These are phyloP conservation scores for Drosophila willistoni DNA, from an alignment of 1,140 invertebrate genomes.

Conservation along the genomic window DNA sequence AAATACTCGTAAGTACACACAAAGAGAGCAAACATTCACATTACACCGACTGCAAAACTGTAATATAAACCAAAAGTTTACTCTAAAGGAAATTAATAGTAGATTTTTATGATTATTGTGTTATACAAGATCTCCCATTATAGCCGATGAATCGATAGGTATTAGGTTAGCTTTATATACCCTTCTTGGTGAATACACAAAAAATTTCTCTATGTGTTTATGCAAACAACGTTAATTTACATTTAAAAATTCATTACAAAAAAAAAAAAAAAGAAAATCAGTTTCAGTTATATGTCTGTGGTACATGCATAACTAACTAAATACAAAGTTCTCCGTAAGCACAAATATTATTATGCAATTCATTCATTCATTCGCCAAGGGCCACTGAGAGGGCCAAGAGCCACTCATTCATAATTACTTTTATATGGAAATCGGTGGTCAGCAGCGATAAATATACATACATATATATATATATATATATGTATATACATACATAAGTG, in stretches of 20 bases:
- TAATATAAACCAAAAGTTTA: neutral
- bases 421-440: slow-evolving; percentile 65
- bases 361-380: slow-evolving; percentile 10
- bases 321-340: slow-evolving; percentile 40
- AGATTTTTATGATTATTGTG: too few species aligned
- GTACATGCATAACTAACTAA: slow-evolving; percentile 32
- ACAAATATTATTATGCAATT: slow-evolving; percentile 18
- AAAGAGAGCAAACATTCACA: slow-evolving; percentile 11
- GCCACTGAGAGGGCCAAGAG: slow-evolving; percentile 19
- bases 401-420: slow-evolving; percentile 66
- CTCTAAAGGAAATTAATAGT: too few species aligned
- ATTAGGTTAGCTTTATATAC: slow-evolving; percentile 25
- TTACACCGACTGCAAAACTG: slow-evolving; percentile 30
- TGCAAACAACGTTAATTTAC: slow-evolving; percentile 58
- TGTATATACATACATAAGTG: slow-evolving; percentile 19
- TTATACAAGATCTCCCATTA: too few species aligned
- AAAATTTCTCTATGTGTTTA: neutral
- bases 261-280: slow-evolving; percentile 36
- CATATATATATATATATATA: too few species aligned
- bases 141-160: too few species aligned
- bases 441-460: slow-evolving; percentile 41
- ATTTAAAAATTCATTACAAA: slow-evolving; percentile 58
- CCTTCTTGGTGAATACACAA: neutral
- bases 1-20: slow-evolving; percentile 39
- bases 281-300: slow-evolving; percentile 23